These are phyloP conservation scores for Anticlea derivata DNA, from an alignment of 2,888 invertebrate species.

Conservation along the genomic window DNA sequence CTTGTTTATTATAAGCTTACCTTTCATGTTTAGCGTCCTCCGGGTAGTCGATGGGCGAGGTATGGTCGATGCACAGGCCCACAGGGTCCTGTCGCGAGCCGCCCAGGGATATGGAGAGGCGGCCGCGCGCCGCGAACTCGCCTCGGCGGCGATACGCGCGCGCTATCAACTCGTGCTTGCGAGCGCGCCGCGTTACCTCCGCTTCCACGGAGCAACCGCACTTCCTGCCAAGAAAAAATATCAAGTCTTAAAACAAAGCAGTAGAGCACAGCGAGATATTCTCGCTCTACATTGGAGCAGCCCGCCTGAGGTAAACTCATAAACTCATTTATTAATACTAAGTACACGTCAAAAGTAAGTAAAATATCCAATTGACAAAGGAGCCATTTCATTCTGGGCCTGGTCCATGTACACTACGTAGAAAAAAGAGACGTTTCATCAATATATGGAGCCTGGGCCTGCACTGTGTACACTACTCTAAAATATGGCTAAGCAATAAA, in stretches of 20 bases:
- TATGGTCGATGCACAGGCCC: constrained; percentile 84
- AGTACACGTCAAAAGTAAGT: no score
- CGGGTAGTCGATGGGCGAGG: constrained; percentile 66
- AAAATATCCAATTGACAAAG: no score
- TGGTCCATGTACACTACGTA: no score
- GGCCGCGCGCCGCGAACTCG: constrained; percentile 91
- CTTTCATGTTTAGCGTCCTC: constrained; percentile 75
- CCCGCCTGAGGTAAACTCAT: no score
- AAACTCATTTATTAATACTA: no score
- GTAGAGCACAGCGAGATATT: no score
- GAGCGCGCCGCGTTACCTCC: constrained; percentile 82
- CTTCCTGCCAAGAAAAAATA: constrained; percentile 76
- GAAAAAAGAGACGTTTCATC: no score
- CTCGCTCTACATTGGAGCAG: no score
- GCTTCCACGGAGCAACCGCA: constrained; percentile 89
- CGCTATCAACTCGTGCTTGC: constrained; percentile 95
- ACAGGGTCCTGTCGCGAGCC: constrained; percentile 96
- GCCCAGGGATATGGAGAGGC: constrained; percentile 93
- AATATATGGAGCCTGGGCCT: no score
- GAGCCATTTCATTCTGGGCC: no score
- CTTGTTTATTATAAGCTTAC: constrained; percentile 45
- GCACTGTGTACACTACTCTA: no score
- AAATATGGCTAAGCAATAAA: no score
- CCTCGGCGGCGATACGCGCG: constrained; percentile 95
- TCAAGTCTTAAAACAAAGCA: background rate